A percentile compares a stretch with the other conserved stretches of the same genome.
Evolutionary conservation across 1,140 invertebrate genomes (phyloP).

Genomic region (Drosophila parabipectinata): DNA sequence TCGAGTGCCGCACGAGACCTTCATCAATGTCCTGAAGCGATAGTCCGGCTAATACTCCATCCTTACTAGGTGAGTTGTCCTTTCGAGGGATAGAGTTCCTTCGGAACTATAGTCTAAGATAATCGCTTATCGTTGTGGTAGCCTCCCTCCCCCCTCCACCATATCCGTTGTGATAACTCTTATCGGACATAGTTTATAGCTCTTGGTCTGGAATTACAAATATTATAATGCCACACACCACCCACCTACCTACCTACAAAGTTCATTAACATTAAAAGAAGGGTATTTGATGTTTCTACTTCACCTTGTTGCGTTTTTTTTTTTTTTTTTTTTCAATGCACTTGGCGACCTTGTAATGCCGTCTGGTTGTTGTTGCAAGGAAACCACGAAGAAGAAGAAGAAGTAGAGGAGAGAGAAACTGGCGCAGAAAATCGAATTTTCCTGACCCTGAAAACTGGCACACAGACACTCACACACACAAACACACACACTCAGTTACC

Average conservation of each 20-base stretch:
- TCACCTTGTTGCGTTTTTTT: background rate
- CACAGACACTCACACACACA: slow-evolving; percentile 32
- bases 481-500: slow-evolving; percentile 6
- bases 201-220: slow-evolving; percentile 7
- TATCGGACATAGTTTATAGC: slow-evolving; percentile 27
- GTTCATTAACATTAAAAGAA: slow-evolving; percentile 34
- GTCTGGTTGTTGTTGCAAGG: slow-evolving; percentile 7
- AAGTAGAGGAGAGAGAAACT: slow-evolving; percentile 12
- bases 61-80: slow-evolving; percentile 10
- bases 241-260: slow-evolving; percentile 3
- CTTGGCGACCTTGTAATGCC: background rate
- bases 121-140: slow-evolving; percentile 9
- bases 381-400: slow-evolving; percentile 23
- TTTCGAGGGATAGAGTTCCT: background rate
- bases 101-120: background rate
- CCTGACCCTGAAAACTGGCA: slow-evolving; percentile 76
- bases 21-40: slow-evolving; percentile 95
- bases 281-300: background rate
- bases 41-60: slow-evolving; percentile 64
- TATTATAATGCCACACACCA: too few species aligned
- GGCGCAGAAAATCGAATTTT: slow-evolving; percentile 73
- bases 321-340: background rate
- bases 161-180: slow-evolving; percentile 24
- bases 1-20: slow-evolving; percentile 95
- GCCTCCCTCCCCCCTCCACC: background rate